A percentile compares a stretch with the other conserved stretches of the same genome.
Evolutionary conservation across 2,113 vertebrate species (phyloP).

Genomic region (Mobula birostris): DNA sequence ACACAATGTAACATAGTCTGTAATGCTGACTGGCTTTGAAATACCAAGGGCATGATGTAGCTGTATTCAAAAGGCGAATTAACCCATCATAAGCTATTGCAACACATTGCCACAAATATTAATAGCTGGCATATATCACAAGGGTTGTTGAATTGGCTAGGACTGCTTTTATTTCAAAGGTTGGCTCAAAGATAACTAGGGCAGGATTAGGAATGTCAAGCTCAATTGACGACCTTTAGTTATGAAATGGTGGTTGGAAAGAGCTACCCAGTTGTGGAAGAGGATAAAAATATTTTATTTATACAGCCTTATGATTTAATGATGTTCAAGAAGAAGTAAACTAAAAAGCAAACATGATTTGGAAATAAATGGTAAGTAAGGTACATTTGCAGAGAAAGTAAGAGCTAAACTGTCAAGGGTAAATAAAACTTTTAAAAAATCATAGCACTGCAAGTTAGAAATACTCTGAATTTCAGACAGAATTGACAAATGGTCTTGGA

Average conservation of each 20-base stretch:
- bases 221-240: not conserved
- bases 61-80: not conserved
- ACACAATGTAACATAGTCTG: constrained; percentile 26
- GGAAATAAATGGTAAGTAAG: no score
- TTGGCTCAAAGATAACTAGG: not conserved
- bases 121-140: not conserved
- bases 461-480: no score
- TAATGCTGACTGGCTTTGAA: not conserved
- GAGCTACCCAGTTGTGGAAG: not conserved
- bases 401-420: no score
- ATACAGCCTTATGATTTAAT: not conserved
- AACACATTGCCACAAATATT: not conserved
- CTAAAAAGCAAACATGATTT: no score
- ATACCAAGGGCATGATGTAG: not conserved
- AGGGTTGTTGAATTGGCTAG: not conserved
- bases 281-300: not conserved
- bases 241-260: not conserved
- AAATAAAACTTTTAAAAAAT: no score
- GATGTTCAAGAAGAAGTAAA: not conserved
- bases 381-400: no score
- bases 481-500: no score
- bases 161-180: not conserved
- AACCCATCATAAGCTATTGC: no score
- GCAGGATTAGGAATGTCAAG: not conserved
- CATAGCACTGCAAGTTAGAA: no score